Evolutionary conservation across 2,888 invertebrate species (phyloP), one percentile per base, ranked within the genome.

Genomic region (Dryocosmus kuriphilus): DNA sequence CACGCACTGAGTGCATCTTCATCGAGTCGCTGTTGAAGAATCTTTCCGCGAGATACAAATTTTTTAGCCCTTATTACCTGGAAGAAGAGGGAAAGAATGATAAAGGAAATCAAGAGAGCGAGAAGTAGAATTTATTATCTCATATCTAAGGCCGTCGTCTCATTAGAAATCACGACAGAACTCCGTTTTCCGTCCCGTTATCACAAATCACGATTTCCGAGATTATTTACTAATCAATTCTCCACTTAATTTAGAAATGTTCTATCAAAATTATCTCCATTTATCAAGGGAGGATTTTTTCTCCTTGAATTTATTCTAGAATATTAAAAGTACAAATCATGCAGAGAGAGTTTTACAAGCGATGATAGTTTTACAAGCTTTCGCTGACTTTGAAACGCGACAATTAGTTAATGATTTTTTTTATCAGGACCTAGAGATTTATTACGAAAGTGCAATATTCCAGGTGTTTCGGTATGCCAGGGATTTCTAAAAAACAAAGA

Each of bases 41-140:
- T n/a, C 32, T 19, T 62, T 62, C 19, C n/a, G 57, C 24, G 57
- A 62, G 27, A 71, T 41, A 51, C 7, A 24, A 2, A 16, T 71
- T 41, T 67, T 71, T 71, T 51, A 24, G 3, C 19, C 38, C 24
- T 30, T 30, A 19, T 27, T 24, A 57, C 32, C 35, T 32, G 35
- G n/a, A 35, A 63, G 71, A 32, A 71, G 71, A 27, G 30, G 51
- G n/a, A 51, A 71, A 71, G 30, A n/a, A 27, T 71, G 71, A 71
- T n/a, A n/a, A 30, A 16, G 1, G 11, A 14, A 27, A 51, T 4
- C n/a, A 9, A 6, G 30, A 71, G 30, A 30, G 32, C 30, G n/a
- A 30, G 30, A 71, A 51, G 30, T 30, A 71, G 30, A 51, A 51
- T 71, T 71, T 51, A 71, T 71, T 51, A 71, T n/a, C 24, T 65